A percentile compares a stretch with the other conserved stretches of the same genome.
Conservation (phyloP, 2,797 vertebrate genomes). For the Gymnothorax javanicus region DNA sequence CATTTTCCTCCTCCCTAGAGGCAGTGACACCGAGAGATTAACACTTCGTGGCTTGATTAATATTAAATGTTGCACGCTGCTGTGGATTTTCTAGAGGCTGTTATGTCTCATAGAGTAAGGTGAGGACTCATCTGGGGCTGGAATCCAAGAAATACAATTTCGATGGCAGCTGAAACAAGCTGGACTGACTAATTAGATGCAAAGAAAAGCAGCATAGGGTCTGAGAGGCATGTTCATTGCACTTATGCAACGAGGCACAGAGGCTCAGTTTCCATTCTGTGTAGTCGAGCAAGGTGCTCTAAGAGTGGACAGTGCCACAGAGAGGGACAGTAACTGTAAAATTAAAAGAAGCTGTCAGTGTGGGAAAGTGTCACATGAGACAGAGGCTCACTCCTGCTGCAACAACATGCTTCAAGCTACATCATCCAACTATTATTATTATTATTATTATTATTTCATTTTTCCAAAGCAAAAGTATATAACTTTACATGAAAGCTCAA, state of each 20-base stretch:
- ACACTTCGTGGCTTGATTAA: neutral
- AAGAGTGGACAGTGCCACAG: neutral
- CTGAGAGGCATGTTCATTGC: neutral
- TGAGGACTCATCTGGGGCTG: neutral
- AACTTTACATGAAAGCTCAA: neutral
- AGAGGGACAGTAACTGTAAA: neutral
- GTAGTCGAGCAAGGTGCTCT: neutral
- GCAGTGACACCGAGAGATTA: neutral
- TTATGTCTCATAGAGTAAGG: neutral
- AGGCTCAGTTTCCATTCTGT: neutral
- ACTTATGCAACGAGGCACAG: neutral
- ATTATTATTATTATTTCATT: neutral
- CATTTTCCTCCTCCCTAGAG: neutral
- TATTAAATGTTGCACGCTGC: conserved; percentile 10
- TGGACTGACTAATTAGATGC: conserved; percentile 9
- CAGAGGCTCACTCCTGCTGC: neutral
- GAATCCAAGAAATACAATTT: conserved; percentile 1
- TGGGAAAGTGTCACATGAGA: neutral
- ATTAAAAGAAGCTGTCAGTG: conserved; percentile 4
- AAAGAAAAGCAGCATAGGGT: neutral
- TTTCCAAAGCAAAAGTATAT: neutral
- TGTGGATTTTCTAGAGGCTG: neutral
- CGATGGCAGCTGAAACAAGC: neutral
- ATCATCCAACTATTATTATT: neutral
- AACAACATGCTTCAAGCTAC: neutral